Evolutionary conservation across 2,888 invertebrate species (phyloP), one percentile per base, ranked within the genome.

Genomic region (Rhyacophila evoluta): DNA sequence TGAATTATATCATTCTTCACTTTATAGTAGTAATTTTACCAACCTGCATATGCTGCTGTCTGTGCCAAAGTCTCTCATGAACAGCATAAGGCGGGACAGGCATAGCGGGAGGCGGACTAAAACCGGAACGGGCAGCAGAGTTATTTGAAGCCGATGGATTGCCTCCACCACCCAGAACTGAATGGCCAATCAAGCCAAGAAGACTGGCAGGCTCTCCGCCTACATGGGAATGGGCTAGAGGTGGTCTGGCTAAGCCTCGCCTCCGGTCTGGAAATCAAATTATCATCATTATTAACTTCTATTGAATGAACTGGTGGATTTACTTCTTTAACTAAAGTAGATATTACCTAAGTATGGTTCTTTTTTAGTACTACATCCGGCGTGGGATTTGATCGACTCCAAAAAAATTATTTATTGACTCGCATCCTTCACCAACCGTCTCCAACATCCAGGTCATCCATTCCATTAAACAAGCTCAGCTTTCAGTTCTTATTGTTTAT

Each of bases 61-160:
- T 90, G 81, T 93, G 91, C 94, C 94, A 94, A 55, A 95, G 87
- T 79, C 93, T 90, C 84, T 94, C 94, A 85, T 95, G 95, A 4
- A 94, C 91, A 4, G 94, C 91, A 87, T 94, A 93, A 68, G 94
- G 93, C 70, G 94, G 92, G 12, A 91, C 90, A 11, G 79, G 80
- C 81, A 78, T 79, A 12, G 83, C 79, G 1, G 82, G 82, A 11
- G 82, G 82, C 6, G 83, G 80, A 38, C 76, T 77, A 82, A 82
- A 72, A 80, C 82, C 75, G 73, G 80, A 41, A 71, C 83, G 72
- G 72, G 81, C 68, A 33, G 81, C 36, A 5, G 69, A 41, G n/a
- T 80, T 69, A n/a, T 71, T 79, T n/a, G 68, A 37, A 4, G 38
- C 73, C 0, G 78, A 41, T 1, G 39, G 74, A 1, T 33, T 28